These are phyloP conservation scores for Drosophila lowei DNA, from an alignment of 1,140 invertebrate genomes.

Conservation along the genomic window DNA sequence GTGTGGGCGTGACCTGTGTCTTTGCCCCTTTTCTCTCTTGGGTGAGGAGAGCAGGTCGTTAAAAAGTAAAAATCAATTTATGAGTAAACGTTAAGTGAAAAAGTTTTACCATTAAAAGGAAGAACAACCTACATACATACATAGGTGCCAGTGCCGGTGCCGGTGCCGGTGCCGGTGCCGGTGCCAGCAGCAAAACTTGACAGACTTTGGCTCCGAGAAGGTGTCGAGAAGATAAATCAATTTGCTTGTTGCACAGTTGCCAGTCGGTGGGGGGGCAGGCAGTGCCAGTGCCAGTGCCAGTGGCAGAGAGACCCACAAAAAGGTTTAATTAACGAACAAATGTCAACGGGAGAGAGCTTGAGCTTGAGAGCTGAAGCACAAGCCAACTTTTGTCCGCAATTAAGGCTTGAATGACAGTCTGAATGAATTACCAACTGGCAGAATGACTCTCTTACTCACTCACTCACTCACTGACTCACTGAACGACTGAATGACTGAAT, in stretches of 20 bases:
- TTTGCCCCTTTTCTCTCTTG: slow-evolving; percentile 5
- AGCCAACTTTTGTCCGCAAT: slow-evolving; percentile 76
- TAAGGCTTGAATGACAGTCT: slow-evolving; percentile 73
- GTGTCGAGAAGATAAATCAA: slow-evolving; percentile 79
- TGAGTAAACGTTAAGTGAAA: slow-evolving; percentile 81
- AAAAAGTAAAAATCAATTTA: slow-evolving; percentile 82
- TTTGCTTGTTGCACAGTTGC: slow-evolving; percentile 78
- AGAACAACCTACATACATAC: slow-evolving; percentile 2
- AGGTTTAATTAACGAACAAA: slow-evolving; percentile 82
- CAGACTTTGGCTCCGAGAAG: slow-evolving; percentile 43
- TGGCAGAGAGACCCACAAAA: slow-evolving; percentile 62
- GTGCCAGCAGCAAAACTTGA: slow-evolving; percentile 46
- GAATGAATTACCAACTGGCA: slow-evolving; percentile 59
- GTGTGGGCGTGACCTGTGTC: slow-evolving; percentile 5
- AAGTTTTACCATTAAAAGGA: slow-evolving; percentile 78
- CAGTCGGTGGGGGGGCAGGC: slow-evolving; percentile 10
- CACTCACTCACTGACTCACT: slow-evolving; percentile 25
- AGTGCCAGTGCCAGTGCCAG: too few species aligned
- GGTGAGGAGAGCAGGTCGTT: slow-evolving; percentile 50
- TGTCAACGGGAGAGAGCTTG: slow-evolving; percentile 64
- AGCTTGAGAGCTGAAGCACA: slow-evolving; percentile 40
- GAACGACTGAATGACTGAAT: slow-evolving; percentile 6
- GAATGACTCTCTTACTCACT: not conserved
- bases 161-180: slow-evolving; percentile 19
- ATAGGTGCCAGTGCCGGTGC: slow-evolving; percentile 13